These are phyloP conservation scores for Petrocephalus zakoni DNA, from an alignment of 2,113 vertebrate genomes.

Conservation along the genomic window DNA sequence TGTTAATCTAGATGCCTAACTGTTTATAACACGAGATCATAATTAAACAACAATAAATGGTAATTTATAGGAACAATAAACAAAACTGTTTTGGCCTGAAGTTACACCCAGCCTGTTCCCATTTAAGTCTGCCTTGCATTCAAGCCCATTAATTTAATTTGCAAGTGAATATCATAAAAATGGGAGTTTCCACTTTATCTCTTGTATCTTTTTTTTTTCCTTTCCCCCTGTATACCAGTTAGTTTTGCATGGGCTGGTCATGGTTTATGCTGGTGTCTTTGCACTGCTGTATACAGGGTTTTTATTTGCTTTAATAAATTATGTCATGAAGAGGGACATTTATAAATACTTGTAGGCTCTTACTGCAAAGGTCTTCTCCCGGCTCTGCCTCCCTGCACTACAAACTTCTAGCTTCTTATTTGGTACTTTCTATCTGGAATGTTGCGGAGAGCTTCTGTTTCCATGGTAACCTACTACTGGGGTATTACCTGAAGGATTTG, in stretches of 20 bases:
- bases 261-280: background rate
- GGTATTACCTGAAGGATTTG: conserved; percentile 22
- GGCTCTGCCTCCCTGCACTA: background rate
- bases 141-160: background rate
- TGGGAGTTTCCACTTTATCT: background rate
- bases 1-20: background rate
- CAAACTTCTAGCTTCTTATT: conserved; percentile 27
- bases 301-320: background rate
- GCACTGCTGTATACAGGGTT: background rate
- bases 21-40: background rate
- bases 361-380: background rate
- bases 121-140: background rate
- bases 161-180: background rate
- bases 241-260: background rate
- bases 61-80: background rate
- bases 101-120: background rate
- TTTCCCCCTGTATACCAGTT: background rate
- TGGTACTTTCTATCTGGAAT: conserved; percentile 31
- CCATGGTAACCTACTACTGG: conserved; percentile 29
- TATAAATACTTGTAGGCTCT: background rate
- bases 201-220: background rate
- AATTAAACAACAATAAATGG: background rate
- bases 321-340: background rate
- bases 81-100: background rate
- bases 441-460: conserved; percentile 35